Percentiles rank a stretch among this genome's conserved stretches.
Evolutionary conservation across 1,140 invertebrate genomes (phyloP).

Genomic region (Ips nitidus): DNA sequence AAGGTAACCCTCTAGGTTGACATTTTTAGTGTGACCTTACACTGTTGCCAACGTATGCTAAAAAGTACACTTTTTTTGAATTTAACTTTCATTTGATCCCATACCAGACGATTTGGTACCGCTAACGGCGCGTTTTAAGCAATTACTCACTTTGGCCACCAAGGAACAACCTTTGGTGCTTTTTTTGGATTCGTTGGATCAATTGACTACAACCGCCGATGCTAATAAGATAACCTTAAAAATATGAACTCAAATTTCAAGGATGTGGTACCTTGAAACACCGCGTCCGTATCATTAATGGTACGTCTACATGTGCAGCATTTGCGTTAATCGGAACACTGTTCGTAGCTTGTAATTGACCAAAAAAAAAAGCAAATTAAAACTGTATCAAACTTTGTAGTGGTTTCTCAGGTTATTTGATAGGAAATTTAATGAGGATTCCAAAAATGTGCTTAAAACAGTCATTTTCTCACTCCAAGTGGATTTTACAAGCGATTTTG

Average conservation of each 20-base stretch:
- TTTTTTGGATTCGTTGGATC: conserved; percentile 92
- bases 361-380: too few relatives aligned
- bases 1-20: not conserved
- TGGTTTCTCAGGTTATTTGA: too few relatives aligned
- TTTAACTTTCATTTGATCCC: conserved; percentile 76
- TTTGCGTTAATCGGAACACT: too few relatives aligned
- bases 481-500: too few relatives aligned
- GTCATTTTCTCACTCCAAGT: too few relatives aligned
- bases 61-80: not conserved
- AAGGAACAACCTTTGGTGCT: conserved; percentile 80
- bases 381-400: too few relatives aligned
- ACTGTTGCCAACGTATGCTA: not conserved
- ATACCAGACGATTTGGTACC: conserved; percentile 96
- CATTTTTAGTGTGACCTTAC: not conserved
- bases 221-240: conserved; percentile 77
- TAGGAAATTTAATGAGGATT: too few relatives aligned
- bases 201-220: conserved; percentile 90
- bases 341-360: too few relatives aligned
- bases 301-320: too few relatives aligned
- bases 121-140: conserved; percentile 93
- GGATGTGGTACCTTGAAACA: too few relatives aligned
- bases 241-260: not conserved
- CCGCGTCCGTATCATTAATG: too few relatives aligned
- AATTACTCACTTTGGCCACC: conserved; percentile 81
- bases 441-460: too few relatives aligned